Percentiles rank a stretch among this genome's conserved stretches.
These are phyloP conservation scores for Sylvia borin DNA, from an alignment of 2,797 vertebrate species.

Conservation along the genomic window DNA sequence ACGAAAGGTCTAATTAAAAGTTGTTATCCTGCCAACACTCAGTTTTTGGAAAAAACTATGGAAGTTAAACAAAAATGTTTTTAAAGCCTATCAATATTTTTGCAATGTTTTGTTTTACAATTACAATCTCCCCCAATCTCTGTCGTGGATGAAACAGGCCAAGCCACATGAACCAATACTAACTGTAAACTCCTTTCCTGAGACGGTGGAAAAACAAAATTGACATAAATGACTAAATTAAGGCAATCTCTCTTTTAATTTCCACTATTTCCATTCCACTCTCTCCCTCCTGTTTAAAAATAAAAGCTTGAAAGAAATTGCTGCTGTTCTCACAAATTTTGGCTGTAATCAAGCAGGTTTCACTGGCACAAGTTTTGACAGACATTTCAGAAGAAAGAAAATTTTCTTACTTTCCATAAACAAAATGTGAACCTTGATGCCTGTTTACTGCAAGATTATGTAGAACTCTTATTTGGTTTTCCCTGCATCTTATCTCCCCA, in stretches of 20 bases:
- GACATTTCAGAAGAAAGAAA: not conserved
- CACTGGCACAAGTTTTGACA: not conserved
- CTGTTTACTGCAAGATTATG: not conserved
- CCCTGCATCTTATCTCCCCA: not conserved
- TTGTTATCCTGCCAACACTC: not conserved
- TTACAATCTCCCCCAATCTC: not conserved
- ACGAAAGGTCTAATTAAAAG: constrained; percentile 23
- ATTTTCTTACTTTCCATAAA: not conserved
- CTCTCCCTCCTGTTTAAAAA: not conserved
- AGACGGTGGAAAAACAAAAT: rapidly evolving
- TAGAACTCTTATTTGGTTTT: not conserved
- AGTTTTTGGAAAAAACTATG: not conserved
- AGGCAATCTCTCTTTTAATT: not conserved
- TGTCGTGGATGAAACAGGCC: not conserved
- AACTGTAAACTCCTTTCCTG: not conserved
- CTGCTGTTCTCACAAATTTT: not conserved
- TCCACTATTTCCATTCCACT: not conserved
- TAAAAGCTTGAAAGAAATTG: not conserved
- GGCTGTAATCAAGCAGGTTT: not conserved
- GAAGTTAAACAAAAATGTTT: not conserved
- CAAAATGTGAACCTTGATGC: not conserved
- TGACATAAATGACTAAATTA: not conserved
- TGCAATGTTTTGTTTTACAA: not conserved
- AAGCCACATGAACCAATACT: not conserved
- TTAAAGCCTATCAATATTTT: not conserved